These are phyloP conservation scores for Pygoscelis antarcticus DNA, from an alignment of 2,113 vertebrate species.

Conservation along the genomic window DNA sequence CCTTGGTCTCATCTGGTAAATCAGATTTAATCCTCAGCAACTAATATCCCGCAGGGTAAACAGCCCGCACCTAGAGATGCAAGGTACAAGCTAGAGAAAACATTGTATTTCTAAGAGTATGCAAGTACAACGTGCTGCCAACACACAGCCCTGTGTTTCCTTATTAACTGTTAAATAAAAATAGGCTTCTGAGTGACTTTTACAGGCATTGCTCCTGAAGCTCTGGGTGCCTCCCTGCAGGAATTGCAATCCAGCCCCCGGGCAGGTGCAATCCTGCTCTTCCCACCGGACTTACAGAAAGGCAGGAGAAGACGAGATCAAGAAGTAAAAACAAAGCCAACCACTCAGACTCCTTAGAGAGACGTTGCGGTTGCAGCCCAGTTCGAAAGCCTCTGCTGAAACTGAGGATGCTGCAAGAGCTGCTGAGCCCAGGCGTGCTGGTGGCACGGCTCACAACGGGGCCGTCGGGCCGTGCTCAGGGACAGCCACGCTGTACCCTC, in stretches of 20 bases:
- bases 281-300: background rate
- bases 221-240: background rate
- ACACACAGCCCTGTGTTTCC: background rate
- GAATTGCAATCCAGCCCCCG: background rate
- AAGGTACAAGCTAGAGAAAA: background rate
- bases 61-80: background rate
- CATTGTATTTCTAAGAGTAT: background rate
- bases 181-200: background rate
- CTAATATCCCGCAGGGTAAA: background rate
- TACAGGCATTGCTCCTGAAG: background rate
- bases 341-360: background rate
- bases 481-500: accelerated
- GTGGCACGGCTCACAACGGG: accelerated
- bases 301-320: background rate
- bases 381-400: background rate
- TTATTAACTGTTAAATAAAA: background rate
- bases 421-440: background rate
- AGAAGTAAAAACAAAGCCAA: background rate
- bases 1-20: background rate
- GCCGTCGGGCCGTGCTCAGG: accelerated
- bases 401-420: background rate
- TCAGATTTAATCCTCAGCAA: background rate
- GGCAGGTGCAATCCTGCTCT: background rate
- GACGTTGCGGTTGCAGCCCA: accelerated
- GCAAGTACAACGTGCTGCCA: accelerated